Conservation (phyloP, 1,140 invertebrate species). For the Aphis gossypii region DNA sequence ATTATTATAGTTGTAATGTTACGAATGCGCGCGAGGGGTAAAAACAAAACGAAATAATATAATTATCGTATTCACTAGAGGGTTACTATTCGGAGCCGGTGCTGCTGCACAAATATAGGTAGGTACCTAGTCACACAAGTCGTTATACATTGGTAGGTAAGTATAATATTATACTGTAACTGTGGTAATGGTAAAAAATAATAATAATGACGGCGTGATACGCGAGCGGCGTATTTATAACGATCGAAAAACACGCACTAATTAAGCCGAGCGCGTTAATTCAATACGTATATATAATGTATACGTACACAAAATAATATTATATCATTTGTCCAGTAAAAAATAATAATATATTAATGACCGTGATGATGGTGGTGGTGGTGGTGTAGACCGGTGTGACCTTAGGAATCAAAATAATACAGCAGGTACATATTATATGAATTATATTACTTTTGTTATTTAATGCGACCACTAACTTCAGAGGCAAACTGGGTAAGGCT, state of each 20-base stretch:
- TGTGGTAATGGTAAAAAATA: background rate
- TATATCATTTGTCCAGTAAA: background rate
- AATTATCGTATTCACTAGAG: slow-evolving; percentile 28
- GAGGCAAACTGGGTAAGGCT: background rate
- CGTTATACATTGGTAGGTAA: background rate
- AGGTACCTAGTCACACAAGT: background rate
- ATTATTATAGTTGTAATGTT: background rate
- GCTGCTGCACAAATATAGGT: background rate
- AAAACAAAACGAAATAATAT: slow-evolving; percentile 26
- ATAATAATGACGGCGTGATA: background rate
- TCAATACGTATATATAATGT: background rate
- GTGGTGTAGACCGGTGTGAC: background rate
- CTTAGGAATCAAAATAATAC: slow-evolving; percentile 11
- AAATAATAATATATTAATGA: slow-evolving; percentile 15
- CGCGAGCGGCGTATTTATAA: background rate
- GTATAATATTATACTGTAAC: background rate
- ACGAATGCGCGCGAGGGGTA: slow-evolving; percentile 15
- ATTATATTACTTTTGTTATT: background rate
- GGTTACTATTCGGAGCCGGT: background rate
- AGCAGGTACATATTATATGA: background rate
- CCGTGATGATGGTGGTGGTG: background rate
- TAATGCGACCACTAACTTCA: background rate
- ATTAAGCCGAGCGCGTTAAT: slow-evolving; percentile 7
- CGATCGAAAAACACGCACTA: slow-evolving; percentile 38
- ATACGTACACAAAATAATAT: background rate